phyloP scores from a whole-genome alignment of 2,888 invertebrate species.

The Pristionchus maxplancki region DNA sequence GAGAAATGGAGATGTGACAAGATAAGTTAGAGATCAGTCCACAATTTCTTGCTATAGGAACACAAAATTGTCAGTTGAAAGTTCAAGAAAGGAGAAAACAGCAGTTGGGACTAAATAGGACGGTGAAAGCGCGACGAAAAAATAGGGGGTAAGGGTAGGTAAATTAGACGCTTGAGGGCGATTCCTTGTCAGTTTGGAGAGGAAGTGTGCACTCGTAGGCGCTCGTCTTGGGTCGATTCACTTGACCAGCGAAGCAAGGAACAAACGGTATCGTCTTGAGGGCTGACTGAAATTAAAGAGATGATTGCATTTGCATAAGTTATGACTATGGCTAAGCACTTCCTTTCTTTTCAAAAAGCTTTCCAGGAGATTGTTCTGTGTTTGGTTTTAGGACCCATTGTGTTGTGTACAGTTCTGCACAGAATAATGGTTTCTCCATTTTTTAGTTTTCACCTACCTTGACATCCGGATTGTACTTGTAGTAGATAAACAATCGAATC shows the following conservation, averaged over 20 bases:
- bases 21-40: slow-evolving; percentile 34
- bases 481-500: slow-evolving; percentile 68
- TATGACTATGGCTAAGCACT: no score
- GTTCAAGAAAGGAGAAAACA: not conserved
- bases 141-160: not conserved
- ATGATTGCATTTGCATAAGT: no score
- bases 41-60: not conserved
- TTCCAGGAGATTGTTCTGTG: not conserved
- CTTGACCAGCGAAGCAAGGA: not conserved
- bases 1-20: slow-evolving; percentile 40
- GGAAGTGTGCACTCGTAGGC: slow-evolving; percentile 15
- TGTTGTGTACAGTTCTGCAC: slow-evolving; percentile 49
- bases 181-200: slow-evolving; percentile 32
- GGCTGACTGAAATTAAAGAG: not conserved
- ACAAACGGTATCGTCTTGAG: slow-evolving; percentile 19
- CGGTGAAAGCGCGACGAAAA: not conserved
- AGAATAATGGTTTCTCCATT: not conserved
- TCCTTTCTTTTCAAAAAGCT: no score
- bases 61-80: not conserved
- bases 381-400: not conserved
- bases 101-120: not conserved
- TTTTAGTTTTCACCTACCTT: slow-evolving; percentile 57
- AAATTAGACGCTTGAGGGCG: slow-evolving; percentile 37
- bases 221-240: not conserved
- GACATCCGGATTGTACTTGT: slow-evolving; percentile 68